Evolutionary conservation across 2,888 invertebrate genomes (phyloP), one percentile per base, ranked within the genome.

Genomic region (Melanargia galathea): DNA sequence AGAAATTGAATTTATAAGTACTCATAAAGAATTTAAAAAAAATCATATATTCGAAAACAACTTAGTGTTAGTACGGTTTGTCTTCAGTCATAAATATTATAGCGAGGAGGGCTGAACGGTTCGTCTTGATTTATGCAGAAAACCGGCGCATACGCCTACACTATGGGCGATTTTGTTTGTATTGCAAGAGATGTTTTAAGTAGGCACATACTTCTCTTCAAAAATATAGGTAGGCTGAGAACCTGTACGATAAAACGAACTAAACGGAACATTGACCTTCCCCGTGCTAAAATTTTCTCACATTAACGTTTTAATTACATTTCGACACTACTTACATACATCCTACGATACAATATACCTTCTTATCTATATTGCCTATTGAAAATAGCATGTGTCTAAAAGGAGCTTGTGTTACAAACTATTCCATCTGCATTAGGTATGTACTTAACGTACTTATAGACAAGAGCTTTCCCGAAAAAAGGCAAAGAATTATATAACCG

Each of bases 81-180:
- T 49, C 40, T 8, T 52, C 30, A 60, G 45, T 54, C 35, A 57
- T 56, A 63, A 30, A 30, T 3, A 30, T 40, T 38, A 30, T 40
- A 62, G 54, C 33, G 51, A 55, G 24, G 33, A 35, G 35, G 20
- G 35, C 35, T 56, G 43, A 45, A 56, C 56, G 78, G 72, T 78
- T 82, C 78, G 80, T 80, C 81, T 81, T 84, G 83, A 86, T 86
- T 86, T 83, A 87, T 81, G 78, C 80, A 75, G 74, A 78, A 79
- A 77, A 78, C 76, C 74, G 67, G 73, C 71, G 71, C 74, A 64
- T 70, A 78, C 80, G 80, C 86, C 83, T 76, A 83, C 84, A 79
- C 81, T 18, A n/a, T 22, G 56, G 57, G 46, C 45, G 55, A 60
- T 46, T 58, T 24, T 63, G 63, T 66, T 63, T 66, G 46, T 63